Conservation (phyloP, 1,140 invertebrate genomes). For the Oedothorax gibbosus region DNA sequence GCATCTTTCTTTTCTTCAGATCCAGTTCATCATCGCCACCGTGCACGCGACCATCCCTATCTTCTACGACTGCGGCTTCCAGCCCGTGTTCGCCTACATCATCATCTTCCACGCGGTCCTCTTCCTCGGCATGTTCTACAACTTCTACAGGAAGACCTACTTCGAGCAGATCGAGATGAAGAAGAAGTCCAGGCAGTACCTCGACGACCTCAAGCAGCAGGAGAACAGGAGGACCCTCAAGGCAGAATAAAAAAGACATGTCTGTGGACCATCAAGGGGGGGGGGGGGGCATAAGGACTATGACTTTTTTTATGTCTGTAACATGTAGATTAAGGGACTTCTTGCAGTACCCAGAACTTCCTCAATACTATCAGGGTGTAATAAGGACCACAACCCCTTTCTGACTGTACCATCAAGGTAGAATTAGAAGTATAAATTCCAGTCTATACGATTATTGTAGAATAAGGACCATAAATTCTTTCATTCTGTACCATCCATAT, state of each 20-base stretch:
- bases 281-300: no score
- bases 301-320: no score
- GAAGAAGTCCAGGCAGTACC: conserved; percentile 39
- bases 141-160: conserved; percentile 89
- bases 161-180: conserved; percentile 68
- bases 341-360: no score
- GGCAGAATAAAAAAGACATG: neutral
- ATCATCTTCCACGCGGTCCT: conserved; percentile 90
- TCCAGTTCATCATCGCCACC: conserved; percentile 92
- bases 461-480: no score
- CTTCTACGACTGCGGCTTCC: conserved; percentile 93
- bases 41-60: conserved; percentile 90
- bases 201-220: conserved; percentile 27
- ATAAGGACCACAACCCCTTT: no score
- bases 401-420: no score
- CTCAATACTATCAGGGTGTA: no score
- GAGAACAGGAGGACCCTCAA: neutral
- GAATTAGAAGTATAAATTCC: no score
- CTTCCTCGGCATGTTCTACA: conserved; percentile 90
- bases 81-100: conserved; percentile 92
- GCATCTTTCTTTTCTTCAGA: conserved; percentile 65
- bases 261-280: no score
- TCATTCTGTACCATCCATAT: no score
- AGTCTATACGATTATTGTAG: no score
- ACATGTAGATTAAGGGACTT: no score